Evolutionary conservation across 1,140 invertebrate species (phyloP).

Genomic region (Zaprionus tsacasi): DNA sequence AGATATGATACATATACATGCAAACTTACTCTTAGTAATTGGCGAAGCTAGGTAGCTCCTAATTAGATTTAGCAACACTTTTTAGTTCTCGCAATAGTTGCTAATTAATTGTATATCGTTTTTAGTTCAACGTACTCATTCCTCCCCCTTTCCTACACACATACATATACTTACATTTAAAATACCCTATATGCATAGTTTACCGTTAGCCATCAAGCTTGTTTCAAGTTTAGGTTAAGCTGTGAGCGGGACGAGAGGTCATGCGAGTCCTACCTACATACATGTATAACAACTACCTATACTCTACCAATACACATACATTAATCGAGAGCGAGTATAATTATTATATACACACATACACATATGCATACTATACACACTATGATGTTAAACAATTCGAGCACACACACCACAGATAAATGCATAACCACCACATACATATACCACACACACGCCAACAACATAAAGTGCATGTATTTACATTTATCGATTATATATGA

Average conservation of each 20-base stretch:
- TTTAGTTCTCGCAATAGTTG: conserved; percentile 78
- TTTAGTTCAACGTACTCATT: conserved; percentile 51
- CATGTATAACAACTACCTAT: conserved; percentile 41
- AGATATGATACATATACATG: conserved; percentile 39
- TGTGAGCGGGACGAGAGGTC: conserved; percentile 44
- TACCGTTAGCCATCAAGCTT: conserved; percentile 61
- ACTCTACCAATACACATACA: conserved; percentile 30
- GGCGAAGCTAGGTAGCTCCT: conserved; percentile 58
- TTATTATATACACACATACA: conserved; percentile 27
- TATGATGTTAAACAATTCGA: conserved; percentile 67
- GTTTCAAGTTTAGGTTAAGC: conserved; percentile 49
- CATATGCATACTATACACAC: conserved; percentile 56
- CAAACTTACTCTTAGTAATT: conserved; percentile 51
- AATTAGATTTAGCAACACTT: conserved; percentile 72
- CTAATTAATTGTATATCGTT: conserved; percentile 76
- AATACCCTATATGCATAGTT: not conserved
- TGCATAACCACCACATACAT: conserved; percentile 8
- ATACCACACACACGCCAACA: conserved; percentile 42
- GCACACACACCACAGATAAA: conserved; percentile 48
- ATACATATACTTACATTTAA: conserved; percentile 8
- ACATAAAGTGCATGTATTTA: conserved; percentile 68
- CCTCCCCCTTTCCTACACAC: conserved; percentile 1
- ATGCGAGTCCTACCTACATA: conserved; percentile 50
- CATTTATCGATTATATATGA: conserved; percentile 50
- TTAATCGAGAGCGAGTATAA: conserved; percentile 41